phyloP scores from a whole-genome alignment of 1,140 invertebrate genomes.

The Littorina saxatilis region DNA sequence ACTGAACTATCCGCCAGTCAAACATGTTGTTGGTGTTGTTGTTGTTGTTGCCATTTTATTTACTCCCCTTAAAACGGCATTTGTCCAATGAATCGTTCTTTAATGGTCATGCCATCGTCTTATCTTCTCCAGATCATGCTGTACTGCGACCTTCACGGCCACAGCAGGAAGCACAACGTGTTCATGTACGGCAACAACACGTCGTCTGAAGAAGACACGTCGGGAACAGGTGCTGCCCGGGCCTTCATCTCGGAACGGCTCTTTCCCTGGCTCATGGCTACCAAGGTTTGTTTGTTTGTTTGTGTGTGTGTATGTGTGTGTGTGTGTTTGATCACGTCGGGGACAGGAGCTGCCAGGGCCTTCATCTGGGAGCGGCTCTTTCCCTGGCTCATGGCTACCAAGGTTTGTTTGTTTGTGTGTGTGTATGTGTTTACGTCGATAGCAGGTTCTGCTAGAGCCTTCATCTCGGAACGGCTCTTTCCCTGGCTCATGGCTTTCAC shows the following conservation, averaged over 20 bases:
- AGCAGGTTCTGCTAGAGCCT: slow-evolving; percentile 59
- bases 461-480: slow-evolving; percentile 71
- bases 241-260: slow-evolving; percentile 70
- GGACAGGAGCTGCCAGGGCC: slow-evolving; percentile 57
- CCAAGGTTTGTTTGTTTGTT: slow-evolving; percentile 58
- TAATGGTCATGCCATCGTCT: not conserved
- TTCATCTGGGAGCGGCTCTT: slow-evolving; percentile 72
- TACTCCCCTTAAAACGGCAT: not conserved
- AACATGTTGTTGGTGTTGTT: too few relatives aligned
- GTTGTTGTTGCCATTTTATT: too few relatives aligned
- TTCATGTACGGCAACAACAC: slow-evolving; percentile 76
- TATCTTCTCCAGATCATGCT: slow-evolving; percentile 72
- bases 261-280: slow-evolving; percentile 73
- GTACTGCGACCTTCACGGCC: slow-evolving; percentile 75
- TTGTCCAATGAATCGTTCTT: not conserved
- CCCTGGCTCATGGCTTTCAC: slow-evolving; percentile 73
- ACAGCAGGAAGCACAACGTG: slow-evolving; percentile 74
- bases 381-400: slow-evolving; percentile 72
- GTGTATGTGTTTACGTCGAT: slow-evolving; percentile 6
- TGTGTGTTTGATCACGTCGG: not conserved
- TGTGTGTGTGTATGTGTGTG: too few relatives aligned
- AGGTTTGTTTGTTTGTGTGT: slow-evolving; percentile 52
- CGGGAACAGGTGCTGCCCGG: slow-evolving; percentile 55
- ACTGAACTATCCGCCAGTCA: too few relatives aligned
- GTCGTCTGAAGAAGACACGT: slow-evolving; percentile 52